Percentiles rank a stretch among this genome's conserved stretches.
Evolutionary conservation across 2,113 vertebrate genomes (phyloP).

Genomic region (Urocynchramus pylzowi): DNA sequence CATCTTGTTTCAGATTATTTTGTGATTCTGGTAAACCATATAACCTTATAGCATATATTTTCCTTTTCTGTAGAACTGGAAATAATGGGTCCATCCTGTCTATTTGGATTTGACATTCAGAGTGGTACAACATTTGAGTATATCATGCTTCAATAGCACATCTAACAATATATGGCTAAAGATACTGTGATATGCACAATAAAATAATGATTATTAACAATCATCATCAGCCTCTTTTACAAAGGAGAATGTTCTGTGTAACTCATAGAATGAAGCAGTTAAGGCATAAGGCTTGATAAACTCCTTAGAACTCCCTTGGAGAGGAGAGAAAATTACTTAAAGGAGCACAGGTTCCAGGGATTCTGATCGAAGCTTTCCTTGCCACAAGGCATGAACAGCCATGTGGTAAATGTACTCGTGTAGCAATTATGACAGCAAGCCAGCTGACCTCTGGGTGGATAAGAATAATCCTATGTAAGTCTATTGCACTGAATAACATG

Average conservation of each 20-base stretch:
- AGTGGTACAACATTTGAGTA: neutral
- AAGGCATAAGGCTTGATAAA: neutral
- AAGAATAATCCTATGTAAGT: neutral
- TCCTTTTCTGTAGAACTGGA: neutral
- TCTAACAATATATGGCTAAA: neutral
- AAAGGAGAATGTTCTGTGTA: neutral
- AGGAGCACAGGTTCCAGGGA: neutral
- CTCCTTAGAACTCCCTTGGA: neutral
- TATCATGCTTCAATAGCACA: fast-evolving
- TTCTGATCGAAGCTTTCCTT: neutral
- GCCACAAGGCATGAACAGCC: neutral
- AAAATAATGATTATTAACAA: neutral
- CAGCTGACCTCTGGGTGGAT: neutral
- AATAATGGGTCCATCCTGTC: neutral
- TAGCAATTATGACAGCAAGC: neutral
- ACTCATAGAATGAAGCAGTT: neutral
- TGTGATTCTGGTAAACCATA: neutral
- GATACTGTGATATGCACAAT: neutral
- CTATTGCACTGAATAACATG: neutral
- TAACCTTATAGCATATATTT: neutral
- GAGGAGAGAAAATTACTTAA: neutral
- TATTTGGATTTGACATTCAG: neutral
- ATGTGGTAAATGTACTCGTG: neutral
- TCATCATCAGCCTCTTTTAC: neutral
- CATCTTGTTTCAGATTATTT: neutral